Evolutionary conservation across 2,113 vertebrate genomes (phyloP).

Genomic region (Clinocottus analis): DNA sequence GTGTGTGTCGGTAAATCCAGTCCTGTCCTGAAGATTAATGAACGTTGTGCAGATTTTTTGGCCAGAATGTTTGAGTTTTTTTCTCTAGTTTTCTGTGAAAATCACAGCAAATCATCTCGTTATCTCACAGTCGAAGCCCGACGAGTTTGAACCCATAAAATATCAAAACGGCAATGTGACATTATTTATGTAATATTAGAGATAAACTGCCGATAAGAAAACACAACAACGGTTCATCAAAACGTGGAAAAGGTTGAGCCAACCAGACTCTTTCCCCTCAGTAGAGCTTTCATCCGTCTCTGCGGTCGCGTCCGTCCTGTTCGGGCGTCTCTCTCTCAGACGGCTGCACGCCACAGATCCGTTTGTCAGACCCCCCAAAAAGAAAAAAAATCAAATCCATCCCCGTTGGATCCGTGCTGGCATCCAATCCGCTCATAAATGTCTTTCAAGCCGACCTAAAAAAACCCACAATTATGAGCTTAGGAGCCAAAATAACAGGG

Average conservation of each 20-base stretch:
- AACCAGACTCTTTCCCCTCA: slow-evolving; percentile 52
- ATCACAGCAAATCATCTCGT: slow-evolving; percentile 10
- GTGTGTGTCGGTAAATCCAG: background rate
- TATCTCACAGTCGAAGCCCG: slow-evolving; percentile 7
- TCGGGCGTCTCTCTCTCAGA: slow-evolving; percentile 65
- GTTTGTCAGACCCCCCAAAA: slow-evolving; percentile 52
- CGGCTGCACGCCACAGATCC: slow-evolving; percentile 54
- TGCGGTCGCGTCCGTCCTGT: slow-evolving; percentile 45
- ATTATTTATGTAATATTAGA: slow-evolving; percentile 18
- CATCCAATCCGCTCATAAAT: slow-evolving; percentile 61
- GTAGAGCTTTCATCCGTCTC: slow-evolving; percentile 30
- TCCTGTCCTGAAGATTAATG: slow-evolving; percentile 14
- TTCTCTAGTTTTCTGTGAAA: background rate
- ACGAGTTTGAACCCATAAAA: slow-evolving; percentile 12
- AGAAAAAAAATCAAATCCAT: slow-evolving; percentile 46
- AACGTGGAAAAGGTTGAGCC: slow-evolving; percentile 18
- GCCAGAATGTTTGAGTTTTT: slow-evolving; percentile 1
- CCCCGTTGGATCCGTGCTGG: slow-evolving; percentile 34
- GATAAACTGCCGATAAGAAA: slow-evolving; percentile 9
- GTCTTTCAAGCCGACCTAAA: slow-evolving; percentile 75
- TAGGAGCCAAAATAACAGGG: slow-evolving; percentile 71
- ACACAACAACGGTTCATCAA: background rate
- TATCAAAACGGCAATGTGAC: slow-evolving; percentile 22
- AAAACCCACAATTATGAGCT: slow-evolving; percentile 79
- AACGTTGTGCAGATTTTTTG: slow-evolving; percentile 20